Conservation (phyloP, 2,888 invertebrate genomes). For the Tenthredo amoena region DNA sequence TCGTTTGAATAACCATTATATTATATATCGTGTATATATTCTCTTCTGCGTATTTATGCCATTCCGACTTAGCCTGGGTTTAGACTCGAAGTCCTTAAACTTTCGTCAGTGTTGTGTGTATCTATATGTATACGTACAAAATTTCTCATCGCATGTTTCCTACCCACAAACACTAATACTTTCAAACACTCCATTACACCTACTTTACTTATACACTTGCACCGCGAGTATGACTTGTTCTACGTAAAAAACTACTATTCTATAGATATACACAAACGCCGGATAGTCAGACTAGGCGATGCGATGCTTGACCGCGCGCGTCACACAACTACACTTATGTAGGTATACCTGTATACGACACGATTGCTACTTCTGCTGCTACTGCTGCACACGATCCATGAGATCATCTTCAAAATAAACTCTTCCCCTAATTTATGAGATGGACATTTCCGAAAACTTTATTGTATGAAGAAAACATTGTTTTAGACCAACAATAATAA, state of each 20-base stretch:
- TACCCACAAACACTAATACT: background rate
- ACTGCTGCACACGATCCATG: constrained; percentile 27
- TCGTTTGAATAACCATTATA: no score
- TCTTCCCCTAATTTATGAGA: background rate
- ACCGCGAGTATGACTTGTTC: background rate
- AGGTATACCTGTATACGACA: background rate
- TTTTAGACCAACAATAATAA: background rate
- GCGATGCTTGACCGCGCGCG: constrained; percentile 14
- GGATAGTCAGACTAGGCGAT: background rate
- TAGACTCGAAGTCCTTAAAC: background rate
- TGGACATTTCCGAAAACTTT: background rate
- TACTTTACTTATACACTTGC: background rate
- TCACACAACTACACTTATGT: background rate
- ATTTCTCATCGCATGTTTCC: background rate
- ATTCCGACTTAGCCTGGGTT: background rate
- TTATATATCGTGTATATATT: background rate
- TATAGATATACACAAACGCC: background rate
- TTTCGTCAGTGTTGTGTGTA: background rate
- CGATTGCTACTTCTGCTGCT: background rate
- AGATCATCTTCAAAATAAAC: constrained; percentile 36
- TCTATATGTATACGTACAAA: background rate
- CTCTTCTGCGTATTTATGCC: background rate
- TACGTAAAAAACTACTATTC: background rate
- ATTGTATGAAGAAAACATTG: background rate
- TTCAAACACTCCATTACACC: background rate